Evolutionary conservation across 2,888 invertebrate genomes (phyloP), one percentile per base, ranked within the genome.

Genomic region (Cosmorhoe ocellata): DNA sequence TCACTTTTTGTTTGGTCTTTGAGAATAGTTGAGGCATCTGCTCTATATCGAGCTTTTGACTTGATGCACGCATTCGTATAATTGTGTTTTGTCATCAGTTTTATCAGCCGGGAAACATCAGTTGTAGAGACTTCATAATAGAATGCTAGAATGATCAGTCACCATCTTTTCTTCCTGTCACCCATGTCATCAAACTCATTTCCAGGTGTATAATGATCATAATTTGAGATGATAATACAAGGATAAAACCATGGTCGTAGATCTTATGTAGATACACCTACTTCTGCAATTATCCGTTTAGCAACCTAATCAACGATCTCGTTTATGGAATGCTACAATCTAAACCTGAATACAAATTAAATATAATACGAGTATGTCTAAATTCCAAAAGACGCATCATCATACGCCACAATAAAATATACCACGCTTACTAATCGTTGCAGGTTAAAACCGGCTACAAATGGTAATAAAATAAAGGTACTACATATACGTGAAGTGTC

Each of bases 391-490:
- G 68, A 59, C 72, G 71, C 78, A 79, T 77, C 79, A 74, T 78
- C 79, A 76, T 79, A 75, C 66, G 74, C 76, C 73, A 79, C 78
- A 81, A 76, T 81, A 79, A 81, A 81, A 82, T 80, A 80, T 77
- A 73, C 79, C 77, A 73, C 71, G 81, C 73, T 77, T 76, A 84
- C 84, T 84, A 83, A 84, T 84, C 79, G 80, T 76, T 72, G 76
- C 79, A 78, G 79, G 81, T 82, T 83, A 80, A 83, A 87, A 86
- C 85, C 84, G 84, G 85, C 85, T 85, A 81, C 82, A 83, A 87
- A 88, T 86, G 81, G 87, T 84, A 84, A 85, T 88, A 87, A 86
- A 87, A 83, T 87, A 81, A 83, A 84, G 79, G 80, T 79, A 81
- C 74, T 75, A 79, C 74, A 79, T 74, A 81, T 78, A 84, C 78